phyloP scores from a whole-genome alignment of 2,888 invertebrate genomes.

The Drosophila putrida region DNA sequence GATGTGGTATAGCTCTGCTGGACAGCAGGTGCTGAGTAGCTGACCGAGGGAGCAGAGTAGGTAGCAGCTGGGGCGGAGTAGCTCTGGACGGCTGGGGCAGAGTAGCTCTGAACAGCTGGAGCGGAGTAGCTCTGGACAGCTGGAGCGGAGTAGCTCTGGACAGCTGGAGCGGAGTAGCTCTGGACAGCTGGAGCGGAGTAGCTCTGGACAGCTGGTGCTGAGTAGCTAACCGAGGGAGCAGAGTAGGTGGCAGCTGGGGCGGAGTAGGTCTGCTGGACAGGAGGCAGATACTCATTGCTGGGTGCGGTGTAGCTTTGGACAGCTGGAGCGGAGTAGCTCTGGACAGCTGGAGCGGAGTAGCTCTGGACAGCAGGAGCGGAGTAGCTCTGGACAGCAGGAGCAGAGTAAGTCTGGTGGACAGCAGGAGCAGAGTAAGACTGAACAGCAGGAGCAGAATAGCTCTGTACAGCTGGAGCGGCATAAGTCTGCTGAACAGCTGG shows the following conservation, averaged over 20 bases:
- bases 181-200: constrained; percentile 42
- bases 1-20: constrained; percentile 55
- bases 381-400: constrained; percentile 49
- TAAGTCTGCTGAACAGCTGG: constrained; percentile 41
- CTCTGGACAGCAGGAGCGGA: constrained; percentile 47
- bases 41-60: constrained; percentile 48
- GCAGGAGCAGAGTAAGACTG: constrained; percentile 46
- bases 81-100: constrained; percentile 33
- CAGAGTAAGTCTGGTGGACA: constrained; percentile 46
- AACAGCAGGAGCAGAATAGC: constrained; percentile 35
- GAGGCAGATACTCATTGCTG: constrained; percentile 43
- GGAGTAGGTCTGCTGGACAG: constrained; percentile 46
- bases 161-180: constrained; percentile 56
- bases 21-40: constrained; percentile 57
- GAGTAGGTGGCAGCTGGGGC: constrained; percentile 48
- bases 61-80: constrained; percentile 55
- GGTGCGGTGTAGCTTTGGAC: constrained; percentile 52
- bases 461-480: no score
- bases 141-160: constrained; percentile 53
- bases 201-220: constrained; percentile 16
- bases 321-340: constrained; percentile 54
- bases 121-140: constrained; percentile 15
- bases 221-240: constrained; percentile 43
- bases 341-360: constrained; percentile 51
- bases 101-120: constrained; percentile 33